Evolutionary conservation across 2,113 vertebrate species (phyloP).

Genomic region (Dinomys branickii): DNA sequence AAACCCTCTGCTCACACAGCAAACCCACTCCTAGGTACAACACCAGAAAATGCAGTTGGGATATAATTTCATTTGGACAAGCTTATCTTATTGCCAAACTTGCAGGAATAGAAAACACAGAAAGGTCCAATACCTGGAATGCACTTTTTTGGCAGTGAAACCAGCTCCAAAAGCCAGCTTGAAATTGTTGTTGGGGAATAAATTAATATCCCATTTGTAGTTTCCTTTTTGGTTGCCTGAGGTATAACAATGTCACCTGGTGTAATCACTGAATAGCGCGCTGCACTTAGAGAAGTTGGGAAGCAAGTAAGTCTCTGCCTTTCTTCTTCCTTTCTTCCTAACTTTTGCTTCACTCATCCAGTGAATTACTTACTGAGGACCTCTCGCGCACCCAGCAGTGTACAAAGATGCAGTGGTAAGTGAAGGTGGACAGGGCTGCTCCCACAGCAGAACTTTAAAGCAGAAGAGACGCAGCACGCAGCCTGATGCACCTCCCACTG

Average conservation of each 20-base stretch:
- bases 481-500: no score
- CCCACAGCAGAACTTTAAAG: not conserved
- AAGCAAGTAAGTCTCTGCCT: not conserved
- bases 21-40: not conserved
- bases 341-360: not conserved
- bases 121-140: not conserved
- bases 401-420: not conserved
- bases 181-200: not conserved
- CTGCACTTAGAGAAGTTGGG: not conserved
- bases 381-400: fast-evolving
- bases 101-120: not conserved
- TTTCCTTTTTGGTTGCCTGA: not conserved
- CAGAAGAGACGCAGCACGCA: not conserved
- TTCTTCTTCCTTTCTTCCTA: not conserved
- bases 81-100: not conserved
- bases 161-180: not conserved
- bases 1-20: not conserved
- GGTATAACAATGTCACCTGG: not conserved
- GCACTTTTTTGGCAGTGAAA: not conserved
- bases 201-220: not conserved
- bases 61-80: not conserved
- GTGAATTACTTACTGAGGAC: not conserved
- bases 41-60: not conserved
- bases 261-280: not conserved
- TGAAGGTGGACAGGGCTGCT: not conserved